A percentile compares a stretch with the other conserved stretches of the same genome.
These are phyloP conservation scores for Byasa hedistus DNA, from an alignment of 2,888 invertebrate species.

Conservation along the genomic window DNA sequence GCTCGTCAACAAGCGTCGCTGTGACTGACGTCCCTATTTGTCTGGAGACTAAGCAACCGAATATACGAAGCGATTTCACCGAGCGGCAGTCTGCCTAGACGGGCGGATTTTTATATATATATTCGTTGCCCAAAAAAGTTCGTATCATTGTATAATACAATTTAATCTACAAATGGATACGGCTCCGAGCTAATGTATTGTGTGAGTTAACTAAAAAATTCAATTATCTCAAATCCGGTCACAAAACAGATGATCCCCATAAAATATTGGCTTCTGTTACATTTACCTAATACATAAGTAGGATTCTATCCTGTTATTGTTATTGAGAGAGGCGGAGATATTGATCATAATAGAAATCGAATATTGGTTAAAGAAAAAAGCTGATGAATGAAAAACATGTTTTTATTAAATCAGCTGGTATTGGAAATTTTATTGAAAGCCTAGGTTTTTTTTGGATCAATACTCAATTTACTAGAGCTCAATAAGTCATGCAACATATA, in stretches of 20 bases:
- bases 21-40: conserved; percentile 61
- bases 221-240: not conserved
- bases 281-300: too few relatives aligned
- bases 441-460: too few relatives aligned
- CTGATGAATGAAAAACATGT: too few relatives aligned
- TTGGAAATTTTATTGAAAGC: too few relatives aligned
- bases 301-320: too few relatives aligned
- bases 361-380: too few relatives aligned
- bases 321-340: too few relatives aligned
- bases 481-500: too few relatives aligned
- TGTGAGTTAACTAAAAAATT: not conserved
- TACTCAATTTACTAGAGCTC: too few relatives aligned
- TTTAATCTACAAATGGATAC: conserved; percentile 1
- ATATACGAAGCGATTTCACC: conserved; percentile 34
- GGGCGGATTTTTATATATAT: conserved; percentile 15
- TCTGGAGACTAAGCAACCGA: conserved; percentile 46
- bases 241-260: not conserved
- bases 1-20: conserved; percentile 53
- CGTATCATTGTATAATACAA: not conserved
- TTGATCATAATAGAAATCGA: too few relatives aligned
- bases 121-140: not conserved
- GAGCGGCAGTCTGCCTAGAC: conserved; percentile 17
- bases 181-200: not conserved
- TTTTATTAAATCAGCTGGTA: too few relatives aligned
- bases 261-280: too few relatives aligned